phyloP scores from a whole-genome alignment of 2,888 invertebrate species.

The Calephelis perditalis region DNA sequence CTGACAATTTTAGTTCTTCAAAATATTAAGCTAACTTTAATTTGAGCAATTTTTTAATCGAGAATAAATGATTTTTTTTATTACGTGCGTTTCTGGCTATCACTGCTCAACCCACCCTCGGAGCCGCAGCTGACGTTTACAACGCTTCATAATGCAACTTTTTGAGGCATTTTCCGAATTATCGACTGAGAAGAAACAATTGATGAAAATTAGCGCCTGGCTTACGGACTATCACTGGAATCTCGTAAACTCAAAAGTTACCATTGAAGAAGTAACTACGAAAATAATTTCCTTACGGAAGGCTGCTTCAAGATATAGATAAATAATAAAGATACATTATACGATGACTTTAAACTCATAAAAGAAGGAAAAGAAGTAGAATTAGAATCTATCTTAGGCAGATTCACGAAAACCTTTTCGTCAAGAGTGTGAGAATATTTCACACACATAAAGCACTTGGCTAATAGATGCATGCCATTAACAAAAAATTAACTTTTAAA shows the following conservation, averaged over 20 bases:
- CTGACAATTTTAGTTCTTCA: too few relatives aligned
- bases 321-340: conserved; percentile 25
- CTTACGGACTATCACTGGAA: conserved; percentile 20
- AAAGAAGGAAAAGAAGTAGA: conserved; percentile 30
- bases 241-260: conserved; percentile 25
- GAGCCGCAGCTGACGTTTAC: too few relatives aligned
- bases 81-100: too few relatives aligned
- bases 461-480: conserved; percentile 21
- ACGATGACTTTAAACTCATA: conserved; percentile 26
- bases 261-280: conserved; percentile 25
- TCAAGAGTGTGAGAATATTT: conserved; percentile 20
- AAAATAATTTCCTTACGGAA: conserved; percentile 24
- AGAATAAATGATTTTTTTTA: too few relatives aligned
- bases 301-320: conserved; percentile 26
- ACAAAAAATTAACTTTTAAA: conserved; percentile 23
- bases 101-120: too few relatives aligned
- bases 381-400: conserved; percentile 19
- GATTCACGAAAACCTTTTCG: conserved; percentile 22
- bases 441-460: conserved; percentile 20
- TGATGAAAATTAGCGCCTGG: too few relatives aligned
- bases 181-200: too few relatives aligned
- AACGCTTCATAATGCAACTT: too few relatives aligned
- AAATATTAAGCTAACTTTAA: too few relatives aligned
- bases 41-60: too few relatives aligned
- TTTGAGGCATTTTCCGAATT: too few relatives aligned